Evolutionary conservation across 2,113 vertebrate species (phyloP), one percentile per base, ranked within the genome.

Genomic region (Cephalopholis sonnerati): DNA sequence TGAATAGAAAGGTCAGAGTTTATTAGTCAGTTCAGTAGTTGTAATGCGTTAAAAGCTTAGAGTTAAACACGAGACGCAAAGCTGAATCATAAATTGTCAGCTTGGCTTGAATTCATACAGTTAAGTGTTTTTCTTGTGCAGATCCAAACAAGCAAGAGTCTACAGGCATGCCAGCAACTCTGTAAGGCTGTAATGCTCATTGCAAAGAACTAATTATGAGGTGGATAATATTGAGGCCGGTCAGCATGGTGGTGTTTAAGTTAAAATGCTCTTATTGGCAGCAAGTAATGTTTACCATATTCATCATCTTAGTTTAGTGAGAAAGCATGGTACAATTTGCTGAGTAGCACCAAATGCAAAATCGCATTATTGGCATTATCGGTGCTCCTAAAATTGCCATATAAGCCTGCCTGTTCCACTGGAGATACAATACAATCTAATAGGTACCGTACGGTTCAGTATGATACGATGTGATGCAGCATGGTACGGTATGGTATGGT

Each of bases 1-100:
- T 66, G 58, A 79, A 53, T 54, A 13, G 22, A 69, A 67, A 75
- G 73, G 69, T 83, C 79, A 63, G 55, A 73, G 54, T 36, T 54
- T 16, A 70, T 72, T 16, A 10, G 29, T 75, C 54, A 22, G n/a
- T 65, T 67, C 18, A 12, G n/a, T 15, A 7, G 71, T 10, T n/a
- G 3, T 29, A 15, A 25, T 73, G 76, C 18, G 66, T 50, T 61
- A 24, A 75, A 59, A 58, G 51, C 36, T 64, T 0, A 3, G 15
- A 36, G 17, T 44, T 66, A 27, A 65, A 74, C 27, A 66, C 70
- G 10, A 36, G 36, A 57, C 10, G 2, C 20, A 57, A 46, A 24
- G 44, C 27, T 22, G 15, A 27, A 24, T 41, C 24, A 24, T 44
- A 44, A 61, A 67, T 16, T 7, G 15, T 24, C 11, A 18, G 8